A percentile compares a stretch with the other conserved stretches of the same genome.
Evolutionary conservation across 2,888 invertebrate species (phyloP).

Genomic region (Hyles lineata): DNA sequence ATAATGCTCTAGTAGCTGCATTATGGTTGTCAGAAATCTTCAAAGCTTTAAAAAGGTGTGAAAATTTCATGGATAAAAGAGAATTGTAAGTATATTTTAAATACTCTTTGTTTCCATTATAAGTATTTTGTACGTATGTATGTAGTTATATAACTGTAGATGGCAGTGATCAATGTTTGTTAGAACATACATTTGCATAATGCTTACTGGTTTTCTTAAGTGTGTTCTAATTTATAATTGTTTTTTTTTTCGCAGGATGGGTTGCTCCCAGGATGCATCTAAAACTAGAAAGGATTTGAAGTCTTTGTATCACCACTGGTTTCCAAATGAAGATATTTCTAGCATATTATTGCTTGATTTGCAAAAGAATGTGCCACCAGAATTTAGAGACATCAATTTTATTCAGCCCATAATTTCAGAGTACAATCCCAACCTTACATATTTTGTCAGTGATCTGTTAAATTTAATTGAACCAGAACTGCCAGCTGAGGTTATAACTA

Average conservation of each 20-base stretch:
- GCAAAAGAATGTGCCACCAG: slow-evolving; percentile 62
- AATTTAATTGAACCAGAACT: slow-evolving; percentile 63
- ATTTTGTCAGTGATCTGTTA: slow-evolving; percentile 68
- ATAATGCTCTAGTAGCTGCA: slow-evolving; percentile 73
- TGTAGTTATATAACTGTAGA: too few species aligned
- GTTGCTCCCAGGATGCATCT: slow-evolving; percentile 40
- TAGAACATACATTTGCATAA: too few species aligned
- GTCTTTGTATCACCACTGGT: slow-evolving; percentile 69
- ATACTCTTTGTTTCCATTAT: background rate
- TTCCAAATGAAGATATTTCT: slow-evolving; percentile 65
- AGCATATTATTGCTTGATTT: slow-evolving; percentile 65
- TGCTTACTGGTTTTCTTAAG: too few species aligned
- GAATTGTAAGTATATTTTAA: slow-evolving; percentile 57
- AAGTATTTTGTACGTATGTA: too few species aligned
- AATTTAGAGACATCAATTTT: slow-evolving; percentile 65
- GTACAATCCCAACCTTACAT: slow-evolving; percentile 70
- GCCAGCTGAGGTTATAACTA: slow-evolving; percentile 53
- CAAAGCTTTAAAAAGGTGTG: slow-evolving; percentile 69
- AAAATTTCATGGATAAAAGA: slow-evolving; percentile 59
- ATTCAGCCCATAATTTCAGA: slow-evolving; percentile 69
- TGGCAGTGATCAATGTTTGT: too few species aligned
- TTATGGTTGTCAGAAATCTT: slow-evolving; percentile 83
- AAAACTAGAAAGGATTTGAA: slow-evolving; percentile 64
- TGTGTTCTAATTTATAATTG: slow-evolving; percentile 10
- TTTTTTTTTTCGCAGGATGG: slow-evolving; percentile 60